Evolutionary conservation across 2,797 vertebrate genomes (phyloP), one percentile per base, ranked within the genome.

Genomic region (Tiaroga cobitis): DNA sequence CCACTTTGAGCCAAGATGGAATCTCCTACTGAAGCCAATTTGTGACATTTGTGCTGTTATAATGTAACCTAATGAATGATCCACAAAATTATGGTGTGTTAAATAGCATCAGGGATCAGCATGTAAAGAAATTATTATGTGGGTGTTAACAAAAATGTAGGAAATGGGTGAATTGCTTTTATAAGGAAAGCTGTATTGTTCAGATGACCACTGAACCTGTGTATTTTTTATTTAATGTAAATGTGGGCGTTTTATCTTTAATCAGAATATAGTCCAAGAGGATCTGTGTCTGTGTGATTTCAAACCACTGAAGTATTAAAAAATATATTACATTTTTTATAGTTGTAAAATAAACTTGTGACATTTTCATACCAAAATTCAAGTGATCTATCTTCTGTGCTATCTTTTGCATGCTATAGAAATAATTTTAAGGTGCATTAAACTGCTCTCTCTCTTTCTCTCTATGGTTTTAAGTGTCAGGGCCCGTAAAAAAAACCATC

Each of bases 1-100:
- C 86, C 91, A 32, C 85, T 91, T 73, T 92, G 91, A 92, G 26
- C 18, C 46, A n/a, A 46, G 49, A 34, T 26, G 59, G 21, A 51
- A 26, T n/a, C 76, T 34, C 32, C 79, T 69, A 65, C 65, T 10
- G 46, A 51, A 81, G 26, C 29, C 29, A 29, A 18, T 43, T 24
- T 65, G 59, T 37, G 78, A 82, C 8, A 13, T 59, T 11, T 78
- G 54, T 79, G 39, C 77, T 29, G 34, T 51, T 37, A 13, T 59
- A 43, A 72, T 15, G 2, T 41, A 70, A 59, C 32, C 18, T 37
- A 69, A 51, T 49, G 11, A 70, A 26, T 81, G 21, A 43, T 34
- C 15, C 43, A 80, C 16, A 24, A 29, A 81, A 5, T 56, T 51
- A 43, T 49, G 46, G 21, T 43, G 67, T 56, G 9, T 59, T 74